Percentiles rank a stretch among this genome's conserved stretches.
Conservation (phyloP, 2,888 invertebrate genomes). For the Charanyca ferruginea region DNA sequence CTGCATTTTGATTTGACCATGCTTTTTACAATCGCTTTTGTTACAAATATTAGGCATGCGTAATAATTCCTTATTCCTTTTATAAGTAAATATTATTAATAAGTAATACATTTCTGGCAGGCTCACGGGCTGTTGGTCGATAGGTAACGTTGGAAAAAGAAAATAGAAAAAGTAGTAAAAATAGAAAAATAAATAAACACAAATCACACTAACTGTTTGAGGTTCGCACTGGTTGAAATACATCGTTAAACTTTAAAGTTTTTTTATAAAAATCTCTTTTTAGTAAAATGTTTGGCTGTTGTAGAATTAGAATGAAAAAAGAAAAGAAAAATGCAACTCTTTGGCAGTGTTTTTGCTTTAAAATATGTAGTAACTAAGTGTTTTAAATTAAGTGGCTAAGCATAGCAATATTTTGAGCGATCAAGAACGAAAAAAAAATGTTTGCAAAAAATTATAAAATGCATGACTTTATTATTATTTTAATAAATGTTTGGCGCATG, state of each 20-base stretch:
- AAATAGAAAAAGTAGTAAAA: constrained; percentile 56
- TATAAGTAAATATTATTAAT: constrained; percentile 56
- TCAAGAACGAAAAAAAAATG: constrained; percentile 71
- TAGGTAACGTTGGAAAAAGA: constrained; percentile 77
- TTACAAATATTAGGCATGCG: constrained; percentile 75
- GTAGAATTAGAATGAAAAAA: constrained; percentile 54
- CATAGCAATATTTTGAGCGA: constrained; percentile 84
- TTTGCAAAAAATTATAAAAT: constrained; percentile 51
- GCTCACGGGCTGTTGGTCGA: constrained; percentile 79
- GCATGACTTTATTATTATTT: constrained; percentile 62
- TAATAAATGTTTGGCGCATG: constrained; percentile 55
- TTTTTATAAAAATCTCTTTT: constrained; percentile 27
- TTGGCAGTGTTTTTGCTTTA: constrained; percentile 65
- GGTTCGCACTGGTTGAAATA: constrained; percentile 56
- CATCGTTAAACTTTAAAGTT: constrained; percentile 17
- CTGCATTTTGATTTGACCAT: constrained; percentile 64
- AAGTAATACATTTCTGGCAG: constrained; percentile 73
- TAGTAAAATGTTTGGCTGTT: constrained; percentile 62
- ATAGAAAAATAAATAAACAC: constrained; percentile 51
- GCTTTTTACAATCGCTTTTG: constrained; percentile 73
- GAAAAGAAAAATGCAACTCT: constrained; percentile 56
- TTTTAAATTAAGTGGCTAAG: constrained; percentile 55
- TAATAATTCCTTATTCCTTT: constrained; percentile 58
- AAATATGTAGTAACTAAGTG: constrained; percentile 61
- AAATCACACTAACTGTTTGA: constrained; percentile 63